Base-by-base conservation (phyloP, 2,888 invertebrate species). In the Resseliella maxima region DNA sequence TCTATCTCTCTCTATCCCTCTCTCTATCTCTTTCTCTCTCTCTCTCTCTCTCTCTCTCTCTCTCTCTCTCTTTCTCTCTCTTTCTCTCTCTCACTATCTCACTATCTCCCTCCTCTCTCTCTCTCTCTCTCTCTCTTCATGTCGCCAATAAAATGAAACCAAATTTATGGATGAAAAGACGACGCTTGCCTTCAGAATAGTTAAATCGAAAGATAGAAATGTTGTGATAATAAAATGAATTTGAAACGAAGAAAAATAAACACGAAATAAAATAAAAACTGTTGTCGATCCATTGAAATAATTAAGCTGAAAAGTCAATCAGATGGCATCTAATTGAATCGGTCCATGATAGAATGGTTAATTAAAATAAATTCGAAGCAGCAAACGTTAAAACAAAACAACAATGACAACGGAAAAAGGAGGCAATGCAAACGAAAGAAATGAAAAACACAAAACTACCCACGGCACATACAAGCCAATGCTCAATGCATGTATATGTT, bases 311-410 rank as follows among this genome's bases (percentile, higher is more conserved):
- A 83, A 83, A 83, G 38, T 36, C 83, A 83, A 83, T 83, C 83
- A 83, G 83, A 83, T 81, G 81, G 35, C 81, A 81, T 81, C 81
- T 81, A 81, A 81, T 81, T 81, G 81, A 81, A 81, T 81, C 81
- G 81, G 24, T 2, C 6, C 81, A 81, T 81, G 36, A 81, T 81
- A 81, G 36, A 81, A 81, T 36, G 81, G 35, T 81, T 81, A 35
- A 81, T 81, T 81, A 81, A 81, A 81, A 36, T 81, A 81, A 81
- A 81, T 81, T 8, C 81, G 35, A 81, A n/a, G n/a, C n/a, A n/a
- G 0, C n/a, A n/a, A 83, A 83, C 83, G 38, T 38, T 83, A 38
- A 83, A n/a, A 83, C 83, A 38, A 83, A 83, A 83, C 8, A 27
- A n/a, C n/a, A n/a, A n/a, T n/a, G n/a, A n/a, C n/a, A n/a, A n/a